phyloP scores from a whole-genome alignment of 53 echinoderm and acorn worm genomes.

The Glandiceps talaboti region DNA sequence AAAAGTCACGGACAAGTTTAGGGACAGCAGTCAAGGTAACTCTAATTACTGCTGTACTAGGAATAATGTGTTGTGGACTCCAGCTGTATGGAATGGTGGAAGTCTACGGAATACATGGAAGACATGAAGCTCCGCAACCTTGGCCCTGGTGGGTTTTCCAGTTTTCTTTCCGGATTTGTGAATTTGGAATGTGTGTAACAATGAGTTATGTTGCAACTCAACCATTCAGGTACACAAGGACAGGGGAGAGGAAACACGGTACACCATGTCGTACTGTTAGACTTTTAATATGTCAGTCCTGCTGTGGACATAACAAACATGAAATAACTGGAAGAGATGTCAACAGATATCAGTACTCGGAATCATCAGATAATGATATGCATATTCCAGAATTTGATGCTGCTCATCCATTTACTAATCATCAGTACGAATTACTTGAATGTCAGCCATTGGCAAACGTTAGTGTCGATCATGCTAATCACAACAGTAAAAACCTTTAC shows the following conservation, averaged over 20 bases:
- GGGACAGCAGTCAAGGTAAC: constrained; percentile 84
- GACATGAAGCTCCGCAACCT: constrained; percentile 54
- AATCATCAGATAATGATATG: background rate
- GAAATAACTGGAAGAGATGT: background rate
- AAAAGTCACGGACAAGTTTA: constrained; percentile 69
- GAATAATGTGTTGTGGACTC: constrained; percentile 50
- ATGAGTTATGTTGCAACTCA: constrained; percentile 98
- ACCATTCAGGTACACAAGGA: constrained; percentile 47
- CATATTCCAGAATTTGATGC: background rate
- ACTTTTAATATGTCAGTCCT: background rate
- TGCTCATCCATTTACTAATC: background rate
- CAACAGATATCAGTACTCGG: background rate
- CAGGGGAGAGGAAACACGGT: background rate
- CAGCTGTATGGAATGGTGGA: constrained; percentile 89
- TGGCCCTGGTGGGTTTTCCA: constrained; percentile 97
- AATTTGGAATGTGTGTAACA: constrained; percentile 77
- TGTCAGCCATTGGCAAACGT: background rate
- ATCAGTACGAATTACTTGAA: background rate
- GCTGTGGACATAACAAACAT: background rate
- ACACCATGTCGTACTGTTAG: background rate
- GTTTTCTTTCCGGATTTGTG: constrained; percentile 63
- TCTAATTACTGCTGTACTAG: constrained; percentile 57
- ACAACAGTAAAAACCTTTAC: background rate
- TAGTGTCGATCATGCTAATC: no score
- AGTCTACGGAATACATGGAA: constrained; percentile 80